Conservation (phyloP, 2,113 vertebrate species). For the Pelusios castaneus region DNA sequence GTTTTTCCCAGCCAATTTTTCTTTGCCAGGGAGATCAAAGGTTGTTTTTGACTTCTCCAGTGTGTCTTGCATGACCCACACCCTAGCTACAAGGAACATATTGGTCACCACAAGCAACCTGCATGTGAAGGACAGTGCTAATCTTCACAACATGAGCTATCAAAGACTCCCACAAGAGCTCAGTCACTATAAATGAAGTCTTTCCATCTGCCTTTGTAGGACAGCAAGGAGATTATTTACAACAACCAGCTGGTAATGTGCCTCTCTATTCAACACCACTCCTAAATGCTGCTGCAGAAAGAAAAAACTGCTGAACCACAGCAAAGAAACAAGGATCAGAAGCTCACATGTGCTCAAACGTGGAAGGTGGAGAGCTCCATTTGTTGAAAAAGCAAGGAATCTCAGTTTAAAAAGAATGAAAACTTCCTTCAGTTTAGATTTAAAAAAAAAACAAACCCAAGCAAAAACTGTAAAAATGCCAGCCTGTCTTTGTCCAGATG, state of each 20-base stretch:
- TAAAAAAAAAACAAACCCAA: not conserved
- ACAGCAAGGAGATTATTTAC: slow-evolving; percentile 75
- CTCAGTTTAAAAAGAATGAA: not conserved
- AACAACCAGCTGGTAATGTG: slow-evolving; percentile 71
- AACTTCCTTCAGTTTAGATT: not conserved
- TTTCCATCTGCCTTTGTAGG: slow-evolving; percentile 78
- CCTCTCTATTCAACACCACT: slow-evolving; percentile 63
- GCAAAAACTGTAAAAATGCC: not conserved
- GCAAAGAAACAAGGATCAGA: not conserved
- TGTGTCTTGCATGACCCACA: slow-evolving; percentile 46
- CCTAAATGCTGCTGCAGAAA: slow-evolving; percentile 46
- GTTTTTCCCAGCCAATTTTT: slow-evolving; percentile 34
- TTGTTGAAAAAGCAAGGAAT: not conserved
- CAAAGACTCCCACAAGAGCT: slow-evolving; percentile 71
- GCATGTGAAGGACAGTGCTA: slow-evolving; percentile 68
- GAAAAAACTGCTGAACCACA: not conserved
- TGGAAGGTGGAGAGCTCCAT: not conserved
- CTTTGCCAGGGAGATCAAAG: slow-evolving; percentile 63
- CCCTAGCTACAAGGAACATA: slow-evolving; percentile 49
- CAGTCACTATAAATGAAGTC: slow-evolving; percentile 75
- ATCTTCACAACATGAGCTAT: slow-evolving; percentile 69
- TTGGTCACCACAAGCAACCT: slow-evolving; percentile 62
- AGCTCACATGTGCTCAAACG: not conserved
- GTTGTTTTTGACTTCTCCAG: slow-evolving; percentile 31
- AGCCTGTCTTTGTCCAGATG: not conserved